Conservation (phyloP, 2,113 vertebrate genomes). For the Dascyllus trimaculatus region DNA sequence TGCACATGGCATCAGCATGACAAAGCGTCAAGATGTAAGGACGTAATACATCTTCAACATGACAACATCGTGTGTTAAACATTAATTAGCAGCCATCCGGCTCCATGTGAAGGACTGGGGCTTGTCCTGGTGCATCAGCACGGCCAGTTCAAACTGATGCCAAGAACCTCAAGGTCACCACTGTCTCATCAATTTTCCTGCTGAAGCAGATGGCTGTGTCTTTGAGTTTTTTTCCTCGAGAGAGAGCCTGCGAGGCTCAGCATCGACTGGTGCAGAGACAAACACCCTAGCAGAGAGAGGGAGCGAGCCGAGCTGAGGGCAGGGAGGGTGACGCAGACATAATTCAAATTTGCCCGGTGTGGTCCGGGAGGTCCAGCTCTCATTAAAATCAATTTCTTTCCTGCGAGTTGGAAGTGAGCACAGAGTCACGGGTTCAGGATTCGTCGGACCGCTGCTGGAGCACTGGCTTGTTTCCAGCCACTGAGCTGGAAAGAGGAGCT, state of each 20-base stretch:
- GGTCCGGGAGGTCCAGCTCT: constrained; percentile 45
- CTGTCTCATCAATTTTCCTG: constrained; percentile 55
- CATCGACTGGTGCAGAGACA: neutral
- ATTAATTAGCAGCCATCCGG: constrained; percentile 48
- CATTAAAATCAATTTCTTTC: constrained; percentile 67
- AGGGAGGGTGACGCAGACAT: neutral
- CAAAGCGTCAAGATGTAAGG: neutral
- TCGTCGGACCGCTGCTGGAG: constrained; percentile 19
- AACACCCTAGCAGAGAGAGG: constrained; percentile 24
- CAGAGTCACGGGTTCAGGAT: constrained; percentile 40
- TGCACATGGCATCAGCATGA: neutral
- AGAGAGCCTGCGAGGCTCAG: constrained; percentile 28
- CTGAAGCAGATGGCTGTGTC: constrained; percentile 62
- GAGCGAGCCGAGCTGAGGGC: neutral
- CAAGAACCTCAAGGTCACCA: constrained; percentile 57
- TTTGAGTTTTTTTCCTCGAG: constrained; percentile 27
- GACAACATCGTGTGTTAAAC: constrained; percentile 11
- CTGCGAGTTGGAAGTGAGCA: constrained; percentile 29
- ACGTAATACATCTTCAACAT: neutral
- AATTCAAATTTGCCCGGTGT: constrained; percentile 16
- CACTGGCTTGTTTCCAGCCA: constrained; percentile 55
- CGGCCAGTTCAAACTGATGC: constrained; percentile 25
- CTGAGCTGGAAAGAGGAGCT: constrained; percentile 58
- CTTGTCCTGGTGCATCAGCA: constrained; percentile 36
- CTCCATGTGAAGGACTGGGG: constrained; percentile 17